phyloP scores from a whole-genome alignment of 1,140 invertebrate genomes.

The Panagrolaimus sp. region DNA sequence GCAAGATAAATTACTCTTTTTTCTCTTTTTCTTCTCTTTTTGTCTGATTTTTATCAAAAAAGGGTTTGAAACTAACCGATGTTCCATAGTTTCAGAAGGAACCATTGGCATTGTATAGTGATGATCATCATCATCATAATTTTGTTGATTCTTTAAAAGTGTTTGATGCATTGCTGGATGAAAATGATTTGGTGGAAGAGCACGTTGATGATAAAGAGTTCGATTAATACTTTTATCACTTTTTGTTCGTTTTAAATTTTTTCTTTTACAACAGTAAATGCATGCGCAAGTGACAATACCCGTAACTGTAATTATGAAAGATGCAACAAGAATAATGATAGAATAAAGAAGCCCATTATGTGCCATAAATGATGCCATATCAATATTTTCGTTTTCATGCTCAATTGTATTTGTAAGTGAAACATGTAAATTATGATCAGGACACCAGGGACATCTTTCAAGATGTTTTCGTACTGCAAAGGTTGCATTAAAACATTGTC shows the following conservation, averaged over 20 bases:
- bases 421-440: slow-evolving; percentile 7
- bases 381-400: neutral
- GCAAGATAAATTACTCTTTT: no score
- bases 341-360: no score
- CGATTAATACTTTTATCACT: neutral
- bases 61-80: neutral
- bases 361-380: neutral
- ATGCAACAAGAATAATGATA: no score
- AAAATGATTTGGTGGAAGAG: slow-evolving; percentile 9
- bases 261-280: neutral
- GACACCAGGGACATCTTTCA: slow-evolving; percentile 14
- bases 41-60: no score
- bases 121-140: slow-evolving; percentile 3
- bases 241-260: neutral
- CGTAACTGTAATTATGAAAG: no score
- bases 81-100: neutral
- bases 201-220: neutral
- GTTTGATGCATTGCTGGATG: neutral
- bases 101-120: neutral
- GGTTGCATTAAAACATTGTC: slow-evolving; percentile 14
- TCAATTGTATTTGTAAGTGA: neutral
- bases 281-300: neutral
- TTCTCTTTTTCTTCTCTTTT: no score
- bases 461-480: slow-evolving; percentile 8
- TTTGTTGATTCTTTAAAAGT: neutral